Evolutionary conservation across 2,113 vertebrate species (phyloP), one percentile per base, ranked within the genome.

Genomic region (Bos indicus): DNA sequence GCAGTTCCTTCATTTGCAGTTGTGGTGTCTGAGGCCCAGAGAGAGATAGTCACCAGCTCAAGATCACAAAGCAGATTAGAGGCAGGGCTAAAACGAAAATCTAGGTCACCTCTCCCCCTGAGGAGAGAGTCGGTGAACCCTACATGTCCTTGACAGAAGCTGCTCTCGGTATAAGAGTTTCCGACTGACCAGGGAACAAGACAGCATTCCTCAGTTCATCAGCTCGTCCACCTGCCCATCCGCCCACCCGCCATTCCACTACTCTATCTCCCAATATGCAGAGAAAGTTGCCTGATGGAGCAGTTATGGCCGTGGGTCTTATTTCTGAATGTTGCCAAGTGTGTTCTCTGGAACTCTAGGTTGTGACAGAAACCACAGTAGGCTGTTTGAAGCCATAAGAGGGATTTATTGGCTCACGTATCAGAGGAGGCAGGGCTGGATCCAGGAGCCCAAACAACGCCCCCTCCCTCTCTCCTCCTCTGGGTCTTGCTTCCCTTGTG

Each of bases 41-140:
- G 83, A 91, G 52, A 67, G 64, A 28, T 3, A 43, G 57, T 46
- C 57, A 78, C n/a, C 56, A 95, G 43, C 19, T 5, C 25, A 84
- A 88, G 56, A 46, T 88, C 92, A 90, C 71, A 59, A 48, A 88
- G 82, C 33, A 89, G 57, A 14, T 62, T 64, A 88, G 64, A 52
- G 52, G 11, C 11, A 36, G n/a, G 46, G 52, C 6, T 36, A 19
- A 88, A 81, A 57, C 23, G 8, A 91, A 78, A 83, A 77, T 54
- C 71, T 30, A 78, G 52, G 77, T 57, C 77, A 48, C 26, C 33
- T 77, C 19, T 87, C 10, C 89, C 33, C 67, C 26, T 23, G 64
- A 71, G 62, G 33, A 77, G 21, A 93, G 59, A 36, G 25, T 46
- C 19, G 0, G 15, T 21, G 81, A 90, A 23, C 46, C n/a, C 43